Base-by-base conservation (phyloP, 2,888 invertebrate genomes). In the Callinectes sapidus region DNA sequence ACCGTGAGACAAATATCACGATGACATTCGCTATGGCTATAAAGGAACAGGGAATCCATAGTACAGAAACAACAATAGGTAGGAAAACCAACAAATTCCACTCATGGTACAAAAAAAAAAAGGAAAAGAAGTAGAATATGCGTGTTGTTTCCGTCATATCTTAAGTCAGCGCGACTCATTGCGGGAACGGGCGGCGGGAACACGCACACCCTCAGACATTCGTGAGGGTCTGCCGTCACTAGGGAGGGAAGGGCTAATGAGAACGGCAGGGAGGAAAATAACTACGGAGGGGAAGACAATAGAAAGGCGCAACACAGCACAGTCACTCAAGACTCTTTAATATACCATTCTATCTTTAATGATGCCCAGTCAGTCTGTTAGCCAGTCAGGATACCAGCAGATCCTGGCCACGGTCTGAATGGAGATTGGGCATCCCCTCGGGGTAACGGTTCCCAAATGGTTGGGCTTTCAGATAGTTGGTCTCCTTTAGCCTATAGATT, bases 231-330 rank as follows among this genome's bases (percentile, higher is more conserved):
- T 71, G 71, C n/a, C 71, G 71, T 71, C 71, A 71, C 71, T 23
- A 3, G 28, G 35, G 86, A 86, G 35, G 35, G 6, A 86, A 28
- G 48, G 16, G 86, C 39, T 48, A 48, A 86, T 48, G 86, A 86
- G 86, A 28, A 86, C 39, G 86, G 48, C 32, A 86, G n/a, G 86
- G 86, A 86, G 10, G 48, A 39, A 86, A 86, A 86, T 39, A 86
- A 35, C 8, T 39, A 86, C 32, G 14, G 28, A 48, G n/a, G 86
- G 35, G n/a, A 35, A 23, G 48, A 23, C 28, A 86, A 39, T 18
- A 18, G 48, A 48, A 86, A 39, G 28, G 86, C 39, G 48, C 3
- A 48, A 86, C 39, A 86, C 39, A 48, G 28, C n/a, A 66, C 66
- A 71, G 28, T n/a, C n/a, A 71, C 71, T 71, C 2, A n/a, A 71